These are phyloP conservation scores for Tokudaia muenninki DNA, from an alignment of 2,797 vertebrate genomes.

Conservation along the genomic window DNA sequence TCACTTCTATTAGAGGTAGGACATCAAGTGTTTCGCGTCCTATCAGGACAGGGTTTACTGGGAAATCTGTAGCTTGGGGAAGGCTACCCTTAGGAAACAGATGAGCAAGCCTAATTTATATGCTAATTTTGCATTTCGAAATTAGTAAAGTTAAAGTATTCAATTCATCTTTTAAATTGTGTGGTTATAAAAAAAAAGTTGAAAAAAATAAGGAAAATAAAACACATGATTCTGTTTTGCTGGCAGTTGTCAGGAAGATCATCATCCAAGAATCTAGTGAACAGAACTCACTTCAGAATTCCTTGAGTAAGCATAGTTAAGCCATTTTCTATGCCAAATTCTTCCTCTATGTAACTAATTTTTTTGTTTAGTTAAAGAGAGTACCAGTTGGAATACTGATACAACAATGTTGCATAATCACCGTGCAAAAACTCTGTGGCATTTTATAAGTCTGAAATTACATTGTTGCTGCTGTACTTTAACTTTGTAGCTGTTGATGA, in stretches of 20 bases:
- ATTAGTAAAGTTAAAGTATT: background rate
- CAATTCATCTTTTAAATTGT: slow-evolving; percentile 1
- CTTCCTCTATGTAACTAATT: background rate
- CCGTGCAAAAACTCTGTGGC: background rate
- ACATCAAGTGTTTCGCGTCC: background rate
- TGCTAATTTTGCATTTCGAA: slow-evolving; percentile 5
- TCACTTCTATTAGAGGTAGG: background rate
- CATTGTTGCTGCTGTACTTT: background rate
- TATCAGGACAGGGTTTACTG: background rate
- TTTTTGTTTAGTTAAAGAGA: background rate
- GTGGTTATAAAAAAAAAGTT: background rate
- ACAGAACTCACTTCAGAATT: background rate
- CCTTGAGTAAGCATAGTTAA: background rate
- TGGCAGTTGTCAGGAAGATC: background rate
- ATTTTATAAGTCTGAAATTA: background rate
- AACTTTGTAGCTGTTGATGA: background rate
- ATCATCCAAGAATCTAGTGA: background rate
- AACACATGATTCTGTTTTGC: background rate
- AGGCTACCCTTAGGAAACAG: background rate
- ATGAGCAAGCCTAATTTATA: background rate
- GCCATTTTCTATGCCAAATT: background rate
- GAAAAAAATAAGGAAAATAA: background rate
- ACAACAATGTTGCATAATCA: background rate
- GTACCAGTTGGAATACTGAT: background rate
- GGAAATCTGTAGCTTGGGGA: background rate